A percentile compares a stretch with the other conserved stretches of the same genome.
Conservation (phyloP, 2,113 vertebrate genomes). For the Monopterus albus region DNA sequence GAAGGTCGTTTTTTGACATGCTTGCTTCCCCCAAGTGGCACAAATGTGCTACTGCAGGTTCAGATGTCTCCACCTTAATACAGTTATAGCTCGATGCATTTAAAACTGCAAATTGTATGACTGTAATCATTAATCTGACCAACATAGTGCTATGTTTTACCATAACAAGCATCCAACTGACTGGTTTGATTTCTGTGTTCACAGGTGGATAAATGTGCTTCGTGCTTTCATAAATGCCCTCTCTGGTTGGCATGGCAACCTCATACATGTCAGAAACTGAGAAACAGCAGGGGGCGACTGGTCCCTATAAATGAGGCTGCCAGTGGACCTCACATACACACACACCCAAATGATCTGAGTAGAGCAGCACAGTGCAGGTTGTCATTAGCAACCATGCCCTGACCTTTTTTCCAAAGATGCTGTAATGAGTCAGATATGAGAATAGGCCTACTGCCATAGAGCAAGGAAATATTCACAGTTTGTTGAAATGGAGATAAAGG, state of each 20-base stretch:
- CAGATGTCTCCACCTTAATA: not conserved
- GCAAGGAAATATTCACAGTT: slow-evolving; percentile 25
- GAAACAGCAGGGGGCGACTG: slow-evolving; percentile 80
- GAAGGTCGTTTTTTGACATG: not conserved
- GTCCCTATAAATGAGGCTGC: slow-evolving; percentile 58
- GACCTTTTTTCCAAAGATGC: slow-evolving; percentile 66
- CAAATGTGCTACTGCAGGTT: not conserved
- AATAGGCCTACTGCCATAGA: slow-evolving; percentile 3
- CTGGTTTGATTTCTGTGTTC: slow-evolving; percentile 20
- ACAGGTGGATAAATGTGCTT: slow-evolving; percentile 58
- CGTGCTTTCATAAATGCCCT: slow-evolving; percentile 44
- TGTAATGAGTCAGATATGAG: slow-evolving; percentile 56
- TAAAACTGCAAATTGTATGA: not conserved
- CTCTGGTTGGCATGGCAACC: slow-evolving; percentile 65
- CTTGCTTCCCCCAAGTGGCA: not conserved
- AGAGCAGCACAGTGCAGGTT: slow-evolving; percentile 63
- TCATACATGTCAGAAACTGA: slow-evolving; percentile 14
- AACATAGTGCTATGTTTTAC: not conserved
- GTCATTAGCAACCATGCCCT: slow-evolving; percentile 75
- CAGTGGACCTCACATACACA: not conserved
- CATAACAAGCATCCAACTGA: not conserved
- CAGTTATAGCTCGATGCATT: not conserved
- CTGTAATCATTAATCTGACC: not conserved
- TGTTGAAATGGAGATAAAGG: slow-evolving; percentile 27
- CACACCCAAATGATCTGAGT: slow-evolving; percentile 6